Conservation (phyloP, 2,113 vertebrate genomes). For the Labeo rohita region DNA sequence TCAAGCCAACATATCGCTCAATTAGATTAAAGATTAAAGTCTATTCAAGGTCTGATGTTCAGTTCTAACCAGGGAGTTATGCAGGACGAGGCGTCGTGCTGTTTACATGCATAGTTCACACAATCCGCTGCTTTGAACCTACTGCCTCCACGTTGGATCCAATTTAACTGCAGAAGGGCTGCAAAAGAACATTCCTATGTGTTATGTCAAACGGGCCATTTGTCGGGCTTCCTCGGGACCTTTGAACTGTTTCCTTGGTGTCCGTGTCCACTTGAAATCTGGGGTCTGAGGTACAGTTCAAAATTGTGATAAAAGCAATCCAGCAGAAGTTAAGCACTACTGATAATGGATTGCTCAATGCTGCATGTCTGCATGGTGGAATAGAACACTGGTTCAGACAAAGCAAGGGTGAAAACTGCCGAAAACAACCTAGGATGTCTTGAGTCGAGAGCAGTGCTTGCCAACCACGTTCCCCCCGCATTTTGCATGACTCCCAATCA, state of each 20-base stretch:
- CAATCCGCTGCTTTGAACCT: background rate
- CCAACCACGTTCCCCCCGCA: too few species aligned
- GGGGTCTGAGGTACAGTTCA: background rate
- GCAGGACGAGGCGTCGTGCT: background rate
- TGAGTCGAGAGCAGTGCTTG: background rate
- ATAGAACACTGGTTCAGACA: background rate
- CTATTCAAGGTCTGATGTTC: conserved; percentile 29
- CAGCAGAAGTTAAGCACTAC: background rate
- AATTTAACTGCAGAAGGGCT: background rate
- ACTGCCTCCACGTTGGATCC: background rate
- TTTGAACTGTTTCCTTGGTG: background rate
- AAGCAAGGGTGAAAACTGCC: background rate
- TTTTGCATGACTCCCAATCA: too few species aligned
- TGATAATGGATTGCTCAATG: background rate
- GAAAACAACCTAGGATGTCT: background rate
- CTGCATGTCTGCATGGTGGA: background rate
- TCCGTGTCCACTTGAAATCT: background rate
- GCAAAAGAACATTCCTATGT: background rate
- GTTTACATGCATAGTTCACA: conserved; percentile 19
- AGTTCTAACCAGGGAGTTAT: background rate
- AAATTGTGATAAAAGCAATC: background rate
- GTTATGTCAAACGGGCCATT: background rate
- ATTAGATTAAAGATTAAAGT: conserved; percentile 55
- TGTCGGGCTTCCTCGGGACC: background rate
- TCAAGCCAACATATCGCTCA: conserved; percentile 39